Evolutionary conservation across 2,888 invertebrate genomes (phyloP).

Genomic region (Lasioglossum vierecki): DNA sequence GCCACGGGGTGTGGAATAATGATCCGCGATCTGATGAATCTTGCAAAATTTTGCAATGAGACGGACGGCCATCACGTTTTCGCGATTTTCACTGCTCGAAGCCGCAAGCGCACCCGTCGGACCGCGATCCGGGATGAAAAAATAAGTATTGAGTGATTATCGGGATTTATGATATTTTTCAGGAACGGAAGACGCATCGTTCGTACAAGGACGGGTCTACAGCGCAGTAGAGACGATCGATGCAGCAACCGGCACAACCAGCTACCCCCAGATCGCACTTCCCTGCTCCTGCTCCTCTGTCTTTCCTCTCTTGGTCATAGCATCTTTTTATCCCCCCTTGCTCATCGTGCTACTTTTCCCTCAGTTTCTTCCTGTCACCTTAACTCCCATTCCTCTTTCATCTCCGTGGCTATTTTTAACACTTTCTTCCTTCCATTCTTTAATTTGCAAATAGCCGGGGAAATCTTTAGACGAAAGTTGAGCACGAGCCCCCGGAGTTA

Average conservation of each 20-base stretch:
- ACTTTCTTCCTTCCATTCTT: neutral
- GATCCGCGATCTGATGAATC: neutral
- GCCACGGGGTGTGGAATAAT: too few relatives aligned
- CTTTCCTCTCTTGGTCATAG: conserved; percentile 9
- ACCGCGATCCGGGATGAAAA: neutral
- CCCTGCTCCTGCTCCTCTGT: conserved; percentile 42
- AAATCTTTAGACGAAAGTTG: neutral
- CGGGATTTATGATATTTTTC: conserved; percentile 65
- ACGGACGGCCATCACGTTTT: neutral
- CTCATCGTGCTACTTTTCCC: conserved; percentile 11
- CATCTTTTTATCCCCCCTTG: neutral
- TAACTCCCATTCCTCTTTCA: conserved; percentile 10
- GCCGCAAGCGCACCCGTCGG: neutral
- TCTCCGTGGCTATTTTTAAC: neutral
- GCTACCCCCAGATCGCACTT: conserved; percentile 68
- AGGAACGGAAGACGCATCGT: conserved; percentile 64
- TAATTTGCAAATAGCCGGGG: neutral
- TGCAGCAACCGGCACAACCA: conserved; percentile 79
- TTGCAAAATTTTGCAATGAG: neutral
- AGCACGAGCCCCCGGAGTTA: neutral
- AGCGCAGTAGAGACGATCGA: conserved; percentile 75
- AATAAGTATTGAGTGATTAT: conserved; percentile 43
- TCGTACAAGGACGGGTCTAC: conserved; percentile 45
- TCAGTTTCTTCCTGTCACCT: conserved; percentile 26
- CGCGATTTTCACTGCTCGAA: neutral